Percentiles rank a stretch among this genome's conserved stretches.
Conservation (phyloP, 2,797 vertebrate species). For the Crocodylus rhombifer region DNA sequence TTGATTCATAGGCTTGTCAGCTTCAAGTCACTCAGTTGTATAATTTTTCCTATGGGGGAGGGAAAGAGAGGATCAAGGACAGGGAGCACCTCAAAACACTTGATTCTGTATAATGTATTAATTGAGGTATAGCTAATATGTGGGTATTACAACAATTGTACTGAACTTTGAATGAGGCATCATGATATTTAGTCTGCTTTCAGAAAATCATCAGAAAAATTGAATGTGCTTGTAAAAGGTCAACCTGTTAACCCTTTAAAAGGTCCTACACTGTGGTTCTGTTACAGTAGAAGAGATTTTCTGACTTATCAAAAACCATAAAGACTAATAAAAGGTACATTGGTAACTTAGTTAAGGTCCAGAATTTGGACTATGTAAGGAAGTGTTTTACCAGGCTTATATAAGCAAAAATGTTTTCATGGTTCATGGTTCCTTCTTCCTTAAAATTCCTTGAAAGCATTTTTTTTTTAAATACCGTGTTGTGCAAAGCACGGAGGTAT, state of each 20-base stretch:
- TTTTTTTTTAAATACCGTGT: neutral
- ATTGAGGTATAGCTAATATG: neutral
- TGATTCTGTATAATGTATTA: neutral
- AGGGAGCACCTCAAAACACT: neutral
- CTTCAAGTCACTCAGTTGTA: neutral
- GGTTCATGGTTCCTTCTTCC: neutral
- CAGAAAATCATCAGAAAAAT: neutral
- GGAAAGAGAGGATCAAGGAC: too few relatives aligned
- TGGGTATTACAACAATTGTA: neutral
- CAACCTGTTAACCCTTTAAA: neutral
- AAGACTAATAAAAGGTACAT: neutral
- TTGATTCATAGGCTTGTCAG: neutral
- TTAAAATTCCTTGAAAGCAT: neutral
- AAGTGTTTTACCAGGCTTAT: neutral
- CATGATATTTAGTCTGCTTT: neutral
- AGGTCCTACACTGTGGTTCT: neutral
- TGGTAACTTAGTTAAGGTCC: neutral
- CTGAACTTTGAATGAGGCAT: neutral
- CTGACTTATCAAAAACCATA: neutral
- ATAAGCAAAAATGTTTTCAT: neutral
- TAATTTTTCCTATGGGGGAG: neutral
- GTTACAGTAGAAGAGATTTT: neutral
- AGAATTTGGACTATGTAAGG: neutral
- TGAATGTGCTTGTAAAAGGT: neutral
- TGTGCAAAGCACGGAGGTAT: neutral